Conservation (phyloP, 2,113 vertebrate genomes). For the Rousettus leschenaultii region DNA sequence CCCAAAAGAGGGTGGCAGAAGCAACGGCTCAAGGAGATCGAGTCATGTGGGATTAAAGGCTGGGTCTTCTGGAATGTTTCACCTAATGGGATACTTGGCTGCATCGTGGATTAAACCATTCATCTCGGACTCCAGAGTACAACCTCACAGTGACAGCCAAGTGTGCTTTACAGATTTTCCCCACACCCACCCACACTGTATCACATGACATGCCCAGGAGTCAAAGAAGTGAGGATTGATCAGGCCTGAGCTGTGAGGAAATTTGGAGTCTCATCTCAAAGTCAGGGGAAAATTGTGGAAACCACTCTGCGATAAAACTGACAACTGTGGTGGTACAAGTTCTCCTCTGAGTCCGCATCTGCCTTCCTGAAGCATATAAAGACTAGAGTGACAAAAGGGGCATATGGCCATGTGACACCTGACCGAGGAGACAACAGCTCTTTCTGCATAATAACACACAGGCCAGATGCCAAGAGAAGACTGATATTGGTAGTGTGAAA, state of each 20-base stretch:
- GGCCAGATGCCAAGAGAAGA: not conserved
- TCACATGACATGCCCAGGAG: no score
- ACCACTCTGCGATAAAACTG: not conserved
- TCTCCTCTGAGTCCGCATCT: not conserved
- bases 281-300: not conserved
- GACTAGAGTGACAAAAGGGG: not conserved
- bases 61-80: not conserved
- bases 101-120: not conserved
- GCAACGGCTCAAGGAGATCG: not conserved
- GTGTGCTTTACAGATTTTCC: not conserved
- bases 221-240: slow-evolving; percentile 11
- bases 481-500: not conserved
- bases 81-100: not conserved
- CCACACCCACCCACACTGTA: no score
- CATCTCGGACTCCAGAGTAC: not conserved
- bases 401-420: not conserved
- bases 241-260: not conserved
- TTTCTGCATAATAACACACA: not conserved
- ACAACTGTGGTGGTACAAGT: not conserved
- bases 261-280: not conserved
- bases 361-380: not conserved
- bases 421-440: not conserved
- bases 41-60: not conserved
- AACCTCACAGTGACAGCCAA: not conserved
- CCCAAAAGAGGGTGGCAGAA: not conserved